Percentiles rank a stretch among this genome's conserved stretches.
Evolutionary conservation across 2,888 invertebrate genomes (phyloP).

Genomic region (Erpobdella octoculata): DNA sequence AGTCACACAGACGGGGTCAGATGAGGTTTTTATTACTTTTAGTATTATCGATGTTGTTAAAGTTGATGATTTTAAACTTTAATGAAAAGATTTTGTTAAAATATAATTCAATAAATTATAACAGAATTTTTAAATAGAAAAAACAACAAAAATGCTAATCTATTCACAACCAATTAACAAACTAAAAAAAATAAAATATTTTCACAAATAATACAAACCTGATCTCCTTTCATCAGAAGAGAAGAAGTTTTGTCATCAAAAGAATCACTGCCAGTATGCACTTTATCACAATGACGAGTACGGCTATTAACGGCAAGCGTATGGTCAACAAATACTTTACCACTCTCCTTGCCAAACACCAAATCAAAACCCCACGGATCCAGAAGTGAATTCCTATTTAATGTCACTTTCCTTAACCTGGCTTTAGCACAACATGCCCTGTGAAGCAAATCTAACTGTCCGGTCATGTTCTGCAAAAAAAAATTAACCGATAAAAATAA

Average conservation of each 20-base stretch:
- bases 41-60: too few species aligned
- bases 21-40: too few species aligned
- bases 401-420: conserved; percentile 76
- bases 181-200: conserved; percentile 30
- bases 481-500: not conserved
- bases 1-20: too few species aligned
- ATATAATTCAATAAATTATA: not conserved
- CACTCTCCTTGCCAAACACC: conserved; percentile 79
- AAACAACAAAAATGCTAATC: not conserved
- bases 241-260: not conserved
- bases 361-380: conserved; percentile 83
- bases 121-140: not conserved
- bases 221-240: conserved; percentile 81
- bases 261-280: too few species aligned
- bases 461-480: conserved; percentile 68
- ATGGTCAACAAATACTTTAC: conserved; percentile 55
- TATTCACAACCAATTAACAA: not conserved
- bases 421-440: conserved; percentile 97
- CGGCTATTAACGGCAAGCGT: not conserved
- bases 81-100: not conserved
- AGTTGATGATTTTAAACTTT: too few species aligned
- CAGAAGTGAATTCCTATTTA: conserved; percentile 83
- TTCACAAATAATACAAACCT: conserved; percentile 53
- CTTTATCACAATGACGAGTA: too few species aligned
- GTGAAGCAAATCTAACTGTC: conserved; percentile 55